Base-by-base conservation (phyloP, 1,140 invertebrate genomes). In the Dryas iulia region DNA sequence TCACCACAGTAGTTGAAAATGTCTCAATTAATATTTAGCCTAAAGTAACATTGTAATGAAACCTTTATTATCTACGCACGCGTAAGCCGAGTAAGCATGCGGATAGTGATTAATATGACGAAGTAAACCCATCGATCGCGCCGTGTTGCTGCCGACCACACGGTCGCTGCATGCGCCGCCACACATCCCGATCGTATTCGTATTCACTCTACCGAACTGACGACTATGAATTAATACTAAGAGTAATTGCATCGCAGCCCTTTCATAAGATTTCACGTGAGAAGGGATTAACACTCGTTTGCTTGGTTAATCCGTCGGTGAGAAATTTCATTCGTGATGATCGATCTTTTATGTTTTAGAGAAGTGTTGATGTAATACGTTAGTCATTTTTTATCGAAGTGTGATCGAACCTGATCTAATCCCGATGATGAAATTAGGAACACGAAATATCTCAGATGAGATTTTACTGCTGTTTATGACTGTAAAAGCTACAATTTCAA, bases 1-100 rank as follows among this genome's bases (percentile, higher is more conserved):
- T 47, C 39, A 47, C 18, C 18, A 81, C 82, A 82, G 82, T 83
- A 83, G 82, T 87, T 80, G 61, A 77, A 82, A 91, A 91, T 87
- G 78, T 89, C 87, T 91, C 86, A 89, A 91, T 89, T 91, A 89
- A 84, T 79, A 82, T 86, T 84, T 91, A 84, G 89, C 89, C 89
- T 83, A 79, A 85, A 87, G 89, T 87, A 79, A 89, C 69, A 65
- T 66, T 78, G 72, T 91, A 91, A 91, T 91, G 89, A 89, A 81
- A 65, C 68, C 69, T 69, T 82, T 83, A 83, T 65, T 47, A 82
- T 88, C 78, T 86, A 84, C 77, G 74, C 77, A 72, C 81, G 89
- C 89, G 89, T 91, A 91, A 89, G 80, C 83, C 86, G 78, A 87
- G 87, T 89, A 78, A 76, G 83, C 75, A 69, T 62, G 76, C 69